Conservation (phyloP, 2,888 invertebrate species). For the Poecilobothrus nobilitatus region DNA sequence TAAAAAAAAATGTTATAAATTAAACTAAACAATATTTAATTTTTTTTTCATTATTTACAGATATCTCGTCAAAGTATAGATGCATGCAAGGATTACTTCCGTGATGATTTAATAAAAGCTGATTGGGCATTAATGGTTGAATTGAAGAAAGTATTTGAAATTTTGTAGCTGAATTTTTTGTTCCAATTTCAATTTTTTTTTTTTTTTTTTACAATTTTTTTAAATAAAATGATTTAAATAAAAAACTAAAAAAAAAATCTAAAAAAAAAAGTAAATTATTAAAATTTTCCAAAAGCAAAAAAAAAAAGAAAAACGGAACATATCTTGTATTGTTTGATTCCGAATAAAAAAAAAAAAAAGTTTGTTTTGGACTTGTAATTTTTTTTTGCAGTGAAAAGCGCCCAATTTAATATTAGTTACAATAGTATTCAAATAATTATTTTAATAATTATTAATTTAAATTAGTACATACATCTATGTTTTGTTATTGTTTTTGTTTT, state of each 20-base stretch:
- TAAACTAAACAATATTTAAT: too few species aligned
- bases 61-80: slow-evolving; percentile 97
- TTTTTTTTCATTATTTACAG: slow-evolving; percentile 46
- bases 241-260: not conserved
- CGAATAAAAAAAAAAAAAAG: too few species aligned
- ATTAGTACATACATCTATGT: too few species aligned
- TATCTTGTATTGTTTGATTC: too few species aligned
- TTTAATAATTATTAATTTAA: too few species aligned
- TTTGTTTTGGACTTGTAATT: too few species aligned
- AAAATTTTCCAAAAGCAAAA: not conserved
- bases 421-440: too few species aligned
- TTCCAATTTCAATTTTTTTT: not conserved
- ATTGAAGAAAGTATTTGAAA: slow-evolving; percentile 93
- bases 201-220: slow-evolving; percentile 9
- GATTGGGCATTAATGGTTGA: slow-evolving; percentile 99
- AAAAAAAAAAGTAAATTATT: not conserved
- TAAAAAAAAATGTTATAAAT: too few species aligned
- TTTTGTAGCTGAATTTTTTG: slow-evolving; percentile 56
- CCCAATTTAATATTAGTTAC: too few species aligned
- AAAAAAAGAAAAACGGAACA: not conserved
- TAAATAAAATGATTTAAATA: not conserved
- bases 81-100: slow-evolving; percentile 98
- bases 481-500: too few species aligned
- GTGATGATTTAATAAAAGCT: slow-evolving; percentile 90
- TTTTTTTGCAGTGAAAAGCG: too few species aligned